A percentile compares a stretch with the other conserved stretches of the same genome.
phyloP scores from a whole-genome alignment of 1,140 invertebrate species.

The Nautilus pompilius region DNA sequence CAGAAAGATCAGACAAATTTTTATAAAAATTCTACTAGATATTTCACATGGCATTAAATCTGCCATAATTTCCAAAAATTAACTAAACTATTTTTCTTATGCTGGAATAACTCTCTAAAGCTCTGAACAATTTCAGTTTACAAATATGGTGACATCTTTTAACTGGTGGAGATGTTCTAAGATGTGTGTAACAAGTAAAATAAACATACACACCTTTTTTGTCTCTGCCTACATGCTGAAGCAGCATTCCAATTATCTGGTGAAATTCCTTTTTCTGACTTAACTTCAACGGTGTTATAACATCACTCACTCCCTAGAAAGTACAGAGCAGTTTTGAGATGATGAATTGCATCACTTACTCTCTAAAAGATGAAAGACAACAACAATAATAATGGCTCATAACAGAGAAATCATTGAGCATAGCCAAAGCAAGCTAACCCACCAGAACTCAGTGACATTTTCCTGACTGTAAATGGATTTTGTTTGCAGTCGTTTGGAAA shows the following conservation, averaged over 20 bases:
- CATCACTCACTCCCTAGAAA: constrained; percentile 26
- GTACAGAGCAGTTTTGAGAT: too few species aligned
- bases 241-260: constrained; percentile 27
- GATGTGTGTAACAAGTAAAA: neutral
- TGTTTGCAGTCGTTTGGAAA: too few species aligned
- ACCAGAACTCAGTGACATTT: too few species aligned
- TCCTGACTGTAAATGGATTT: too few species aligned
- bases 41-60: neutral
- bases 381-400: neutral
- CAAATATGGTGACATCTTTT: neutral
- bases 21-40: neutral
- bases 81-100: neutral
- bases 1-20: neutral
- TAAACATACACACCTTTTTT: constrained; percentile 18
- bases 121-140: neutral
- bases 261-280: constrained; percentile 22
- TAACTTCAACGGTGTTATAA: constrained; percentile 25
- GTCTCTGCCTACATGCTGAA: constrained; percentile 22
- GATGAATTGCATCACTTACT: too few species aligned
- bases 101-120: neutral
- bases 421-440: too few species aligned
- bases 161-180: neutral
- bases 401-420: neutral
- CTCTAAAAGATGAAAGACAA: too few species aligned
- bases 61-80: neutral